Percentiles rank a stretch among this genome's conserved stretches.
Evolutionary conservation across 2,888 invertebrate genomes (phyloP).

Genomic region (Microchrysa polita): DNA sequence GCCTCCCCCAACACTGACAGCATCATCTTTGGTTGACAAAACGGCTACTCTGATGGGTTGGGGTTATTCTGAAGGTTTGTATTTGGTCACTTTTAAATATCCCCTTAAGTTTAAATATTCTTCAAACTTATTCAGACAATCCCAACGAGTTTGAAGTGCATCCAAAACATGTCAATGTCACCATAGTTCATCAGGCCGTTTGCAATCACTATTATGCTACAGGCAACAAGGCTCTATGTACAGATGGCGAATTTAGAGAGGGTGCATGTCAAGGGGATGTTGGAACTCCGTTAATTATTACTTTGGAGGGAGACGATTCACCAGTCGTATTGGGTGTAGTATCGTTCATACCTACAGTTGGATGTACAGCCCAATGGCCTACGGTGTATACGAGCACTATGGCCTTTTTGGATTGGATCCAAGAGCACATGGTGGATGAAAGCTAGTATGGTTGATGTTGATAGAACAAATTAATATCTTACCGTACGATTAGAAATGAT

Average conservation of each 20-base stretch:
- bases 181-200: constrained; percentile 61
- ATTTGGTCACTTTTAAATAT: background rate
- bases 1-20: constrained; percentile 58
- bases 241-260: constrained; percentile 58
- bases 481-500: too few species aligned
- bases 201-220: constrained; percentile 63
- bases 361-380: constrained; percentile 55
- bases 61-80: constrained; percentile 55
- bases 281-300: constrained; percentile 57
- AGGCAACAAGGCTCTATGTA: constrained; percentile 61
- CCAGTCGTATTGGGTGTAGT: constrained; percentile 60
- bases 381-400: constrained; percentile 55
- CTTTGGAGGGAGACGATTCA: constrained; percentile 53
- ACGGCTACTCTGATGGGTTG: constrained; percentile 54
- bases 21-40: constrained; percentile 53
- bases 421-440: constrained; percentile 48
- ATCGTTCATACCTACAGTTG: constrained; percentile 55
- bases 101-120: background rate
- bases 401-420: constrained; percentile 56
- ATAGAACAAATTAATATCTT: too few species aligned
- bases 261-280: constrained; percentile 60
- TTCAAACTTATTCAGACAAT: background rate
- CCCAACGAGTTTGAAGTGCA: constrained; percentile 56
- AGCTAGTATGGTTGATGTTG: background rate
- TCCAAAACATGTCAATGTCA: constrained; percentile 62